phyloP scores from a whole-genome alignment of 1,140 invertebrate genomes.

The Tribolium madens region DNA sequence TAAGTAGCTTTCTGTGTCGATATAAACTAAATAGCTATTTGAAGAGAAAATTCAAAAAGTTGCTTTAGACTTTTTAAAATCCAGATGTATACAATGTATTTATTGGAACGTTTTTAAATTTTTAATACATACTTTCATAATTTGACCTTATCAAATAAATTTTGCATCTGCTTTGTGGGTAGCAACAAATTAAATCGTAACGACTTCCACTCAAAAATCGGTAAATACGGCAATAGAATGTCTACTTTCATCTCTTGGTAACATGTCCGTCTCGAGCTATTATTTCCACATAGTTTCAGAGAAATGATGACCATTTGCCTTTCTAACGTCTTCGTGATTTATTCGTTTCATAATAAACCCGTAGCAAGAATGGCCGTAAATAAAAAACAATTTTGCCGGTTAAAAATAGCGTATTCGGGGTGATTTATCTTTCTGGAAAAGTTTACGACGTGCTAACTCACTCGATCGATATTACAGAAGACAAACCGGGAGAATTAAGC shows the following conservation, averaged over 20 bases:
- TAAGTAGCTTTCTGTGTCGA: too few relatives aligned
- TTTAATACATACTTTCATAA: too few relatives aligned
- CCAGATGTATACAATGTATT: too few relatives aligned
- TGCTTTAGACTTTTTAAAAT: too few relatives aligned
- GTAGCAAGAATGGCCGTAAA: neutral
- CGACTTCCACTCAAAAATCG: neutral
- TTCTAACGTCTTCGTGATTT: conserved; percentile 28
- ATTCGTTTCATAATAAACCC: conserved; percentile 7
- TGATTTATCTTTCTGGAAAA: conserved; percentile 37
- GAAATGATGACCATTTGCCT: conserved; percentile 27
- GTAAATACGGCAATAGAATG: neutral
- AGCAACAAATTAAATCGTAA: too few relatives aligned
- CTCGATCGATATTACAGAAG: conserved; percentile 15
- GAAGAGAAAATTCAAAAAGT: too few relatives aligned
- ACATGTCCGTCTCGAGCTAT: neutral
- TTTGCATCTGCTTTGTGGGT: too few relatives aligned
- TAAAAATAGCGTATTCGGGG: conserved; percentile 26
- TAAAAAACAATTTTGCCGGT: conserved; percentile 25
- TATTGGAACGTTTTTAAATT: too few relatives aligned
- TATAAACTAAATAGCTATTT: too few relatives aligned
- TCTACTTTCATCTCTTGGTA: conserved; percentile 12
- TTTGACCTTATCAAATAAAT: too few relatives aligned
- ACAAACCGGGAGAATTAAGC: conserved; percentile 21
- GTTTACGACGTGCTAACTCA: conserved; percentile 35
- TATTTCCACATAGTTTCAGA: conserved; percentile 23